A percentile compares a stretch with the other conserved stretches of the same genome.
These are phyloP conservation scores for Drosophila paucipuncta DNA, from an alignment of 2,888 invertebrate genomes.

Conservation along the genomic window DNA sequence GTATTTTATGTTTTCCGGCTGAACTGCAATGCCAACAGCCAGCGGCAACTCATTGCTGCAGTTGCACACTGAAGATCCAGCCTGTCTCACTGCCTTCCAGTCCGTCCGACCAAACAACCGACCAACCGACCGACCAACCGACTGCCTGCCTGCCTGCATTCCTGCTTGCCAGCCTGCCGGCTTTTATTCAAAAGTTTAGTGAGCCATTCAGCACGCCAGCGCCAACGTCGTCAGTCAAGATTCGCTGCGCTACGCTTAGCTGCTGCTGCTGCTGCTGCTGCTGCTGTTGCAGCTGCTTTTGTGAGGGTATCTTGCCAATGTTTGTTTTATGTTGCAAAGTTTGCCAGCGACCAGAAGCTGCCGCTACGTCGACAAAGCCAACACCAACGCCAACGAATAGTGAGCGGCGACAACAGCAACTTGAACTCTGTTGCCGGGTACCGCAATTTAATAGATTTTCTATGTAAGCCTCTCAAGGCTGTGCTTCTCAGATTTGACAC, in stretches of 20 bases:
- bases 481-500: slow-evolving; percentile 75
- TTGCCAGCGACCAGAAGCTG: slow-evolving; percentile 69
- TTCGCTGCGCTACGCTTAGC: slow-evolving; percentile 44
- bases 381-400: slow-evolving; percentile 26
- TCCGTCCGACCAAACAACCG: neutral
- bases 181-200: slow-evolving; percentile 81
- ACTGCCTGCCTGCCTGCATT: slow-evolving; percentile 8
- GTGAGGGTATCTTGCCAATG: slow-evolving; percentile 73
- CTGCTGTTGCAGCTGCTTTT: slow-evolving; percentile 26
- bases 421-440: slow-evolving; percentile 56
- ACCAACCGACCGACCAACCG: neutral
- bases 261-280: slow-evolving; percentile 29
- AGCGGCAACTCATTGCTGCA: slow-evolving; percentile 60
- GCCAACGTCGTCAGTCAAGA: slow-evolving; percentile 73
- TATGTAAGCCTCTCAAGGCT: slow-evolving; percentile 74
- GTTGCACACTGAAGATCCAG: slow-evolving; percentile 25
- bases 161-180: slow-evolving; percentile 53
- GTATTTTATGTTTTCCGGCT: slow-evolving; percentile 82
- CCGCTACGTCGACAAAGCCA: slow-evolving; percentile 35
- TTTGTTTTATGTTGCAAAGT: slow-evolving; percentile 81
- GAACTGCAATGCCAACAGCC: slow-evolving; percentile 79
- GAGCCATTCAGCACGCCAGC: slow-evolving; percentile 75
- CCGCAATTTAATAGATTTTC: slow-evolving; percentile 80
- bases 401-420: slow-evolving; percentile 36
- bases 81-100: slow-evolving; percentile 2